Conservation (phyloP, 2,888 invertebrate genomes). For the Drosophila heteroneura region DNA sequence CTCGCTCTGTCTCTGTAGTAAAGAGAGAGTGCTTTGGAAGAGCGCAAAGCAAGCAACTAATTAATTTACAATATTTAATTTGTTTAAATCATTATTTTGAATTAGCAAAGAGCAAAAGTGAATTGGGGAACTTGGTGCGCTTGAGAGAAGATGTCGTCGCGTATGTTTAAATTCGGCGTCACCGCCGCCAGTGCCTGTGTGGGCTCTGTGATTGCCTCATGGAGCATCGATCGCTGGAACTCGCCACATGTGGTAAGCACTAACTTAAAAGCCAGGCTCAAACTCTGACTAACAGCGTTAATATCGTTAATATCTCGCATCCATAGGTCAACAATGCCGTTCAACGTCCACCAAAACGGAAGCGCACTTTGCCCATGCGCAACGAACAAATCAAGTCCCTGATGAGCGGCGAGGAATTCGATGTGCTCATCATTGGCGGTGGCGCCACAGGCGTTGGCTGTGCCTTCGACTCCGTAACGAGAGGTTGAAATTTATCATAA, state of each 20-base stretch:
- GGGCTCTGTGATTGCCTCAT: slow-evolving; percentile 83
- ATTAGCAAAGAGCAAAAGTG: slow-evolving; percentile 13
- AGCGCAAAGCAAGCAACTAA: not conserved
- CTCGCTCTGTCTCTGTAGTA: slow-evolving; percentile 1
- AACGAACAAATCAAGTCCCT: slow-evolving; percentile 92
- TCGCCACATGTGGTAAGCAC: slow-evolving; percentile 74
- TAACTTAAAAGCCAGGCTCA: not conserved
- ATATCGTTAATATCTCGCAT: not conserved
- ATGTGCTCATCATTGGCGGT: slow-evolving; percentile 98
- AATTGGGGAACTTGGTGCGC: slow-evolving; percentile 13
- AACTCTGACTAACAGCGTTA: not conserved
- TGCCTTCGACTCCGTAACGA: slow-evolving; percentile 96
- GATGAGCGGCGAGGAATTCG: slow-evolving; percentile 92
- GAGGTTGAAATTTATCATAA: slow-evolving; percentile 86
- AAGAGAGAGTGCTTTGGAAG: slow-evolving; percentile 19
- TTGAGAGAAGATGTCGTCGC: slow-evolving; percentile 81
- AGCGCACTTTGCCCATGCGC: slow-evolving; percentile 92
- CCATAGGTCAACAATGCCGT: slow-evolving; percentile 82
- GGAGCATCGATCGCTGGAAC: slow-evolving; percentile 81
- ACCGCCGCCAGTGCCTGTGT: slow-evolving; percentile 84
- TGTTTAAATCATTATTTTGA: slow-evolving; percentile 23
- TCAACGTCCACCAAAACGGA: slow-evolving; percentile 85
- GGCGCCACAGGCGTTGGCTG: slow-evolving; percentile 99
- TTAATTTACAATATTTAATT: slow-evolving; percentile 10
- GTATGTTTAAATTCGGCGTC: slow-evolving; percentile 84